These are phyloP conservation scores for Orbicella faveolata DNA, from an alignment of 64 coral and sea anemone species.

Conservation along the genomic window DNA sequence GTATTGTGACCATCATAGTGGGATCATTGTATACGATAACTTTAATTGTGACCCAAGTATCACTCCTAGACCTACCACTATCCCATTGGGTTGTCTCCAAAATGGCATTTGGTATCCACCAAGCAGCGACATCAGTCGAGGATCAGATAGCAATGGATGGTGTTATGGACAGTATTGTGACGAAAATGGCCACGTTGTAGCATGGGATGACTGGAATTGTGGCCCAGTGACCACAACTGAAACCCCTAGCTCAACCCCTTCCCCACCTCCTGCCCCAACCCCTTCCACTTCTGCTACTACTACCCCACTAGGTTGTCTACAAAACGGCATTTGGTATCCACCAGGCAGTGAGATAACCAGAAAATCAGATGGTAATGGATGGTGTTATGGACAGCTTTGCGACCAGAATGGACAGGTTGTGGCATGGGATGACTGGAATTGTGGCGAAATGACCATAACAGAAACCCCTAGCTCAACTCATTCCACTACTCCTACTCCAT, in stretches of 20 bases:
- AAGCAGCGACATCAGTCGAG: background rate
- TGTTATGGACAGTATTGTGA: conserved; percentile 39
- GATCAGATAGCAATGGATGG: background rate
- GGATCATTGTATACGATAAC: background rate
- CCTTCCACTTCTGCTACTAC: background rate
- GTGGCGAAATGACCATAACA: background rate
- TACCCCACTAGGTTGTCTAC: background rate
- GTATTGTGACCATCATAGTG: conserved; percentile 6
- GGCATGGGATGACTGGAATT: conserved; percentile 5
- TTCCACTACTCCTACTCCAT: background rate
- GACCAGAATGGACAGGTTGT: background rate
- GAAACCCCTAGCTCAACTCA: background rate
- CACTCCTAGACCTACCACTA: background rate
- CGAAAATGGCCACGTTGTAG: background rate
- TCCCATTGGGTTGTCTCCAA: background rate
- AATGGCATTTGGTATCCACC: conserved; percentile 33
- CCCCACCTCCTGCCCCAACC: background rate
- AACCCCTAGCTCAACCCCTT: background rate
- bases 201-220: conserved; percentile 19
- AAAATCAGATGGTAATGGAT: background rate
- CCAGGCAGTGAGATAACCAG: background rate
- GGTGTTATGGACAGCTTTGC: conserved; percentile 43
- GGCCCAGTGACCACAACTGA: background rate
- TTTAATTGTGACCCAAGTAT: too few species aligned
- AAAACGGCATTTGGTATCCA: conserved; percentile 30